Base-by-base conservation (phyloP, 2,888 invertebrate species). In the Tetranychus truncatus region DNA sequence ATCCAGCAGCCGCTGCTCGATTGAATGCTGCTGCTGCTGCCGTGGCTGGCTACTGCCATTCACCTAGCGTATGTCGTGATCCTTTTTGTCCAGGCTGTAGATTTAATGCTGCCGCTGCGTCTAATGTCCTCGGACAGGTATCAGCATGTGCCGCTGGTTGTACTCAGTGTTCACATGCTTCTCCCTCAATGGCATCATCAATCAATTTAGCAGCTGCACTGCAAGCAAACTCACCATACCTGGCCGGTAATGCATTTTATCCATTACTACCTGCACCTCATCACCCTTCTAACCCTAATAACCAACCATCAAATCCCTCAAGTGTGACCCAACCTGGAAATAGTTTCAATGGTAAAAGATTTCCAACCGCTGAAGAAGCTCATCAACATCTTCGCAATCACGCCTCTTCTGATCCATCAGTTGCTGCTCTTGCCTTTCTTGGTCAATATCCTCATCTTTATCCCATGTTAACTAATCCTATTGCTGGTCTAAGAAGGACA, bases 291-390 rank as follows among this genome's bases (percentile, higher is more conserved):
- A 8, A 67, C 20, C 67, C 20, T 24, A n/a, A 11, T 18, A 67
- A 55, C n/a, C 20, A 8, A 24, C 6, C 67, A 21, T 9, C 67
- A 67, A 18, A 8, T 9, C 9, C 67, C 8, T 20, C 67, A 34
- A 34, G 34, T 34, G 34, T 34, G 34, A 34, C 34, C 34, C 34
- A 34, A 34, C 34, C 34, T 34, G 55, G 55, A 15, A 55, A 55
- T 24, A 66, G 46, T n/a, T 73, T 18, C 20, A 46, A 46, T 65
- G 73, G 73, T n/a, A 73, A 73, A 44, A 73, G 55, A 21, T 73
- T 73, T 20, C 11, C n/a, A 18, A n/a, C 45, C 7, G 7, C 24
- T 15, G 73, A 73, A 18, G 73, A 73, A 55, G 15, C 18, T 11
- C 44, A 44, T 15, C 45, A 46, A 44, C 73, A 73, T 46, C 73